Evolutionary conservation across 2,113 vertebrate species (phyloP).

Genomic region (Geothlypis trichas): DNA sequence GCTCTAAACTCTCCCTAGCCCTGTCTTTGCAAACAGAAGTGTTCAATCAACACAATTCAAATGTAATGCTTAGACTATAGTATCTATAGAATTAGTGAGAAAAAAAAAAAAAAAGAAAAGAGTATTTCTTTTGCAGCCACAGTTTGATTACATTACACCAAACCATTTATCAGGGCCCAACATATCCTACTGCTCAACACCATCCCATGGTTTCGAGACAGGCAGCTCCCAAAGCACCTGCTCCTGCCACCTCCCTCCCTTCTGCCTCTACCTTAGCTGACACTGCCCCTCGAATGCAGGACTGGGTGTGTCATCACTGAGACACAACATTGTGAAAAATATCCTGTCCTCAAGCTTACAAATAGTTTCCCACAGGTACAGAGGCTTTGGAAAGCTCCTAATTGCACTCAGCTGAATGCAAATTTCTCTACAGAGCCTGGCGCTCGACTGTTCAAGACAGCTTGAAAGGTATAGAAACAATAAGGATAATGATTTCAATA

Average conservation of each 20-base stretch:
- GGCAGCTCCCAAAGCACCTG: neutral
- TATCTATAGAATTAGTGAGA: neutral
- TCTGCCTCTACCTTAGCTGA: neutral
- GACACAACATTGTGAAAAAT: neutral
- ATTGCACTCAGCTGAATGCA: neutral
- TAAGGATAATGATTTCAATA: neutral
- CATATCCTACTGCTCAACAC: neutral
- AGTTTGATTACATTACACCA: neutral
- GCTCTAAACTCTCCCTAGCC: neutral
- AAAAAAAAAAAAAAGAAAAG: neutral
- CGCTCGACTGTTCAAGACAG: neutral
- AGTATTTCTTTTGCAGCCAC: neutral
- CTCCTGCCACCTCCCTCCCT: neutral
- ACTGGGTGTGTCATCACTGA: neutral
- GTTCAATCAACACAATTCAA: neutral
- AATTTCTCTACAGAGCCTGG: neutral
- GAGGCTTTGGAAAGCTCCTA: neutral
- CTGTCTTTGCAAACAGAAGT: neutral
- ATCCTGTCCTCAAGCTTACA: neutral
- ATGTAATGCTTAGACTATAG: neutral
- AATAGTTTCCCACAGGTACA: neutral
- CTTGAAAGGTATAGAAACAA: accelerated
- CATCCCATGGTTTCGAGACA: neutral
- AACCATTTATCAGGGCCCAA: neutral
- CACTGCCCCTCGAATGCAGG: neutral